phyloP scores from a whole-genome alignment of 2,113 vertebrate species.

The Scomber japonicus region DNA sequence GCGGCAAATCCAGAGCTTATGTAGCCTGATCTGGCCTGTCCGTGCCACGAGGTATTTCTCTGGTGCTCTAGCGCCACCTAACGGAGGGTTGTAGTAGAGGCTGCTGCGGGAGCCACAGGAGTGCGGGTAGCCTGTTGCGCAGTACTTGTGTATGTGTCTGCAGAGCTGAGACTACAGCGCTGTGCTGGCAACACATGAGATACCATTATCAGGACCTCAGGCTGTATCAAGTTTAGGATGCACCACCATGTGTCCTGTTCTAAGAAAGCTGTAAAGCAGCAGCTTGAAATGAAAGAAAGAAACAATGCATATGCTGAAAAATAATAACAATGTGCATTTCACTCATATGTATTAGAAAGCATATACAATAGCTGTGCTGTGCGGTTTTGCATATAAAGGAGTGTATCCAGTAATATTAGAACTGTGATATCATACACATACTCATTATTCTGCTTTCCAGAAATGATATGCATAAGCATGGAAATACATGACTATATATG shows the following conservation, averaged over 20 bases:
- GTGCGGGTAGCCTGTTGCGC: constrained; percentile 57
- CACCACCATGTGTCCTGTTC: not conserved
- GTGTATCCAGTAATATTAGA: too few species aligned
- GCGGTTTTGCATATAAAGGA: too few species aligned
- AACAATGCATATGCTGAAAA: too few species aligned
- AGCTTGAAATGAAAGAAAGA: too few species aligned
- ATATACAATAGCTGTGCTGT: too few species aligned
- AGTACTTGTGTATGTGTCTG: constrained; percentile 27
- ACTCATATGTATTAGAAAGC: too few species aligned
- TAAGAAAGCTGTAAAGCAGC: too few species aligned
- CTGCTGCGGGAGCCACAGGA: constrained; percentile 1
- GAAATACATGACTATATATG: too few species aligned
- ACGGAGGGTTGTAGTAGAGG: constrained; percentile 27
- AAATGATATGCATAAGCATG: too few species aligned
- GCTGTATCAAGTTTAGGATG: not conserved
- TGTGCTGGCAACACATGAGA: not conserved
- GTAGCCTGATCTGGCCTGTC: not conserved
- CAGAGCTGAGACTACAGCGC: not conserved
- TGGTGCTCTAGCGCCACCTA: constrained; percentile 67
- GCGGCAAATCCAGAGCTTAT: constrained; percentile 45
- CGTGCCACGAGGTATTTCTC: not conserved
- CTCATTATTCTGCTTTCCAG: too few species aligned
- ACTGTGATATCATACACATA: too few species aligned
- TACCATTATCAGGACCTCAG: not conserved
- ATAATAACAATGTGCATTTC: too few species aligned